These are phyloP conservation scores for Alectura lathami DNA, from an alignment of 2,113 vertebrate genomes.

Conservation along the genomic window DNA sequence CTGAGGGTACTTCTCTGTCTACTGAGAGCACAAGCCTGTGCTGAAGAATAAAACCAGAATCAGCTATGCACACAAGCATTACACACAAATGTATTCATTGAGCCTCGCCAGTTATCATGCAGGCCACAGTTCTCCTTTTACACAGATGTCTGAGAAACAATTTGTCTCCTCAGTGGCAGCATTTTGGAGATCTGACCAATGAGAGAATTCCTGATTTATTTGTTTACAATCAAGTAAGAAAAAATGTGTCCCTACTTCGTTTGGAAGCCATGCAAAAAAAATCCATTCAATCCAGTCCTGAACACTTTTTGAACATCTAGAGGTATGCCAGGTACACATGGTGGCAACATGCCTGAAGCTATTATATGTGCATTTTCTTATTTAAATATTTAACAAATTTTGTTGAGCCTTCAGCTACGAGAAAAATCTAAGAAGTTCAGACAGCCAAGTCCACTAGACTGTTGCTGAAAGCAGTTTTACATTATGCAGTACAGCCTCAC, in stretches of 20 bases:
- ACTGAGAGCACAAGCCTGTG: background rate
- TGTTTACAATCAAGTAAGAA: background rate
- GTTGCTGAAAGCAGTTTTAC: background rate
- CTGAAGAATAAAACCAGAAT: background rate
- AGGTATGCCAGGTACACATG: background rate
- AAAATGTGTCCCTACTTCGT: background rate
- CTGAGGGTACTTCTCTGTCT: background rate
- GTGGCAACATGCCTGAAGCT: background rate
- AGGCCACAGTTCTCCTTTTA: background rate
- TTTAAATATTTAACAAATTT: background rate
- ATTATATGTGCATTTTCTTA: background rate
- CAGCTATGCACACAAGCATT: background rate
- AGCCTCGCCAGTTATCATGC: background rate
- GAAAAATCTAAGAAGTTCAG: background rate
- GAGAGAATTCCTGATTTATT: background rate
- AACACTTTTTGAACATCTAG: background rate
- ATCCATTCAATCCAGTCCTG: background rate
- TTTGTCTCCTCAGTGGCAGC: background rate
- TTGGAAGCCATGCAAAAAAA: background rate
- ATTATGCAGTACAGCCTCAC: conserved; percentile 38
- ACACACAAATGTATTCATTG: too few relatives aligned
- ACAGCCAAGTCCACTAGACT: background rate
- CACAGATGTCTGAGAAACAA: background rate
- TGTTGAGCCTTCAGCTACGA: background rate
- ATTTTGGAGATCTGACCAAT: background rate